These are phyloP conservation scores for Chrosomus eos DNA, from an alignment of 2,797 vertebrate genomes.

Conservation along the genomic window DNA sequence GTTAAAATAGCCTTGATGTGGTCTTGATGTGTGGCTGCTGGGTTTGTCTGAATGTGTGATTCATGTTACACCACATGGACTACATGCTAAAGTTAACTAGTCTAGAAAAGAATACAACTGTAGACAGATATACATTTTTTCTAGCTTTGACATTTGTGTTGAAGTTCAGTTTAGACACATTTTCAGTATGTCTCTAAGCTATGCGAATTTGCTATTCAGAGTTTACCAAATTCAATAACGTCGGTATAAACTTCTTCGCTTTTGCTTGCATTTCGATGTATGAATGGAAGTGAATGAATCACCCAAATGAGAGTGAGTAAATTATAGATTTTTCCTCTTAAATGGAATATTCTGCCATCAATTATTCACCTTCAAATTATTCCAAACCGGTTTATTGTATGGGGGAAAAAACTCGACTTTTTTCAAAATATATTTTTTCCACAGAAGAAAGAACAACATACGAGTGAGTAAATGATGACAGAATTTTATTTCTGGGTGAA, in stretches of 20 bases:
- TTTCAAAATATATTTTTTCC: background rate
- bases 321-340: background rate
- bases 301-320: background rate
- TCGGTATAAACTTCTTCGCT: background rate
- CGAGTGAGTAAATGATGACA: background rate
- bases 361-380: background rate
- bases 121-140: background rate
- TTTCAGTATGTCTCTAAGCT: background rate
- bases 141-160: background rate
- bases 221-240: background rate
- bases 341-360: background rate
- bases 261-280: background rate
- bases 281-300: background rate
- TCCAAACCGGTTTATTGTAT: background rate
- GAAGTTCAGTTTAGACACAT: background rate
- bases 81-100: background rate
- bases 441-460: background rate
- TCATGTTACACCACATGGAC: background rate
- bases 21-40: background rate
- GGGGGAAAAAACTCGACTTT: background rate
- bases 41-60: background rate
- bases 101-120: background rate
- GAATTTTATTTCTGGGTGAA: background rate
- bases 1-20: constrained; percentile 17
- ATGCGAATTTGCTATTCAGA: background rate